Conservation (phyloP, 2,888 invertebrate species). For the Noctua janthe region DNA sequence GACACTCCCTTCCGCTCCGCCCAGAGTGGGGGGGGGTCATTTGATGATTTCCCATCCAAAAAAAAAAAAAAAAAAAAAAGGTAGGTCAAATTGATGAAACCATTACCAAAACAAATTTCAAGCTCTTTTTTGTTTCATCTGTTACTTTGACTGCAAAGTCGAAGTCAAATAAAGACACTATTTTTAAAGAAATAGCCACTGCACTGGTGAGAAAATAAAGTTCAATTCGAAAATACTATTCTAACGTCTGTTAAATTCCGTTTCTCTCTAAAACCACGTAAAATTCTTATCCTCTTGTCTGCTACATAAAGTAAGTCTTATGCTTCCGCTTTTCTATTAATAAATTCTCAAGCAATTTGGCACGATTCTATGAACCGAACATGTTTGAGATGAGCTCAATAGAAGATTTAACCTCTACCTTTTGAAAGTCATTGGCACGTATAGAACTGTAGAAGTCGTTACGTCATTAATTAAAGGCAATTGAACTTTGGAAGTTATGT, state of each 20-base stretch:
- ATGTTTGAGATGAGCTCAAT: conserved; percentile 46
- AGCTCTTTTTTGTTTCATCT: not conserved
- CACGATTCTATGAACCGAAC: conserved; percentile 57
- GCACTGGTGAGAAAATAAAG: conserved; percentile 13
- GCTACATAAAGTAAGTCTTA: conserved; percentile 46
- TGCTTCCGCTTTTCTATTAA: conserved; percentile 41
- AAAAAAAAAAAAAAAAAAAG: too few species aligned
- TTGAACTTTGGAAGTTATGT: conserved; percentile 10
- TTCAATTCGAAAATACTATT: conserved; percentile 21
- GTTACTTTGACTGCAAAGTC: not conserved
- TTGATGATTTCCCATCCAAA: too few species aligned
- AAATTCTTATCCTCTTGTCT: conserved; percentile 35
- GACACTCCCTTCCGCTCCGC: too few species aligned
- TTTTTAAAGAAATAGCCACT: not conserved
- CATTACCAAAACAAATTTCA: not conserved
- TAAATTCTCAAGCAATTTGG: conserved; percentile 61
- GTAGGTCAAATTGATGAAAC: not conserved
- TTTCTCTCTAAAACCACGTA: conserved; percentile 17
- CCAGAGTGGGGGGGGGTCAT: too few species aligned
- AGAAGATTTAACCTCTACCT: conserved; percentile 29
- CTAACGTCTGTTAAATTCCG: not conserved
- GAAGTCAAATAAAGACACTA: not conserved
- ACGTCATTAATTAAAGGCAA: conserved; percentile 23
- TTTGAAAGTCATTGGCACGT: conserved; percentile 39
- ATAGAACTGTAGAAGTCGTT: conserved; percentile 16